Base-by-base conservation (phyloP, 2,888 invertebrate genomes). In the Schizotus pectinicornis region DNA sequence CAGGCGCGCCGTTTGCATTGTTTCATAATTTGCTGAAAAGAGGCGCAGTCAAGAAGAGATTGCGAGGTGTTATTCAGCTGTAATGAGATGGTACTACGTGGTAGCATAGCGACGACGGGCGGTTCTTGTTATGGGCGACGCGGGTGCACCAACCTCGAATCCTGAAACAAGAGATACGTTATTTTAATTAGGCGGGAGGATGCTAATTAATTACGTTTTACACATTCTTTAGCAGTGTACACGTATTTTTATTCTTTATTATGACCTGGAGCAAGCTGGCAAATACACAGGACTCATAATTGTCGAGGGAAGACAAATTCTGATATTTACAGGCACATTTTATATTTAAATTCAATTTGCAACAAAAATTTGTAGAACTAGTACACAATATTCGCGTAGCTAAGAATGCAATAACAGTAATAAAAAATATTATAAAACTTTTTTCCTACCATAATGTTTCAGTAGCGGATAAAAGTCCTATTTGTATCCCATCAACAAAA, bases 1-100 rank as follows among this genome's bases (percentile, higher is more conserved):
- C 50, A 46, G 47, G 30, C 35, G 32, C 49, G 30, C 46, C 12
- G 37, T 53, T 48, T 45, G 50, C 47, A 61, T 57, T 61, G 57
- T 61, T 57, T 49, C 57, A 57, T 48, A 52, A 56, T 56, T 56
- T 46, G 50, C 43, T 54, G 59, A 55, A 55, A 55, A 36, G 42
- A 51, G 43, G 42, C 31, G 36, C 45, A 38, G 45, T 45, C 47
- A 46, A 46, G 54, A 54, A 51, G 57, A 46, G 48, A 53, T 53
- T 58, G 43, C 39, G 49, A 49, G 42, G 45, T 59, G 50, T 54
- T 43, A 47, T 57, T 56, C 42, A 41, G 47, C 42, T 48, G 36
- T 52, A 57, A 57, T 52, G 56, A 56, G 50, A 56, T 50, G 45
- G 46, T 56, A 51, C 50, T 51, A 46, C 43, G 45, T 39, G 56